Base-by-base conservation (phyloP, 2,113 vertebrate species). In the Zootoca vivipara region DNA sequence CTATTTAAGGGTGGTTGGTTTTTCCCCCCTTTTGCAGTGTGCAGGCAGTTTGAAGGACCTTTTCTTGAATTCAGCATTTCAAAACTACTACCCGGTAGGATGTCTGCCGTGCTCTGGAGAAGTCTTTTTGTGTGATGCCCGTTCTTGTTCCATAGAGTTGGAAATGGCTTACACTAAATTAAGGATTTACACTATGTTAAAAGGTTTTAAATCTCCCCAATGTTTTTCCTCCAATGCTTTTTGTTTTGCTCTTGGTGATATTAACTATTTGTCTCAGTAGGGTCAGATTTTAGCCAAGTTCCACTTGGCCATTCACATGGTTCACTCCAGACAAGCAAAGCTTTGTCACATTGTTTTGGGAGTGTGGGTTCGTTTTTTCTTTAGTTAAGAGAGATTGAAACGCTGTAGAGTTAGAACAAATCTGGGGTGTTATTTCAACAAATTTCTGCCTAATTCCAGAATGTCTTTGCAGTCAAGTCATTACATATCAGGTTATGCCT, bases 401-500 rank as follows among this genome's bases (percentile, higher is more conserved):
- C 78, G 38, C 35, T 65, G n/a, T 52, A 75, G 6, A 42, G 40
- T 88, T 83, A 33, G 56, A 73, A 73, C 12, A 67, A 40, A 52
- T 67, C 28, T 82, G 30, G 80, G 30, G 40, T 28, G 56, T 40
- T 33, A 84, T 22, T 73, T 74, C 38, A 82, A 52, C 52, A 28
- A 64, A 65, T 87, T 88, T 65, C 86, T 82, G 78, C 89, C 65
- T 90, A 64, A 73, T 92, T 62, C 77, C 80, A 89, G 90, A 89
- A 74, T 88, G 85, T 89, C 79, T 69, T 83, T 92, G 78, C 92
- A 75, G 89, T 90, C 87, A 87, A 80, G 89, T 92, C 0, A 0
- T 87, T 86, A 64, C 88, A 75, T 90, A 84, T 12, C 84, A 56
- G 78, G 78, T 89, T 89, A 74, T 89, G 88, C 84, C 82, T 84